A percentile compares a stretch with the other conserved stretches of the same genome.
Conservation (phyloP, 2,888 invertebrate genomes). For the Lasioglossum zephyrum region DNA sequence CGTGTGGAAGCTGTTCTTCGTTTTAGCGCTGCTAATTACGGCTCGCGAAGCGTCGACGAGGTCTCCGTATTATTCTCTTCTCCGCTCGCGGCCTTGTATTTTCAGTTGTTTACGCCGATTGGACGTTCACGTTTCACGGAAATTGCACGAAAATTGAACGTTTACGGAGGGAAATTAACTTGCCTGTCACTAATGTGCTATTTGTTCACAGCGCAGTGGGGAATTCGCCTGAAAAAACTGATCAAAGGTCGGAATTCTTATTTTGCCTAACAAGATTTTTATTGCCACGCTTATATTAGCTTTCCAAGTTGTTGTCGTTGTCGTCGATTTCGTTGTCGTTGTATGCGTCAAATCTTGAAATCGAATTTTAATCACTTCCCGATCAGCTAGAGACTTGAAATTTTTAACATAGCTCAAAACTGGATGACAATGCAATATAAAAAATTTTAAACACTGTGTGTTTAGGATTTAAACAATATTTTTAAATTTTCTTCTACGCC, state of each 20-base stretch:
- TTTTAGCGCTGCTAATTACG: constrained; percentile 7
- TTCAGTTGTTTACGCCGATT: neutral
- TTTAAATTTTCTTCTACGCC: too few relatives aligned
- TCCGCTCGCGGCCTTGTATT: neutral
- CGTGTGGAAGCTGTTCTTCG: neutral
- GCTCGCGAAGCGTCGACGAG: neutral
- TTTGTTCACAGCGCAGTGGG: neutral
- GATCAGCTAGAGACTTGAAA: too few relatives aligned
- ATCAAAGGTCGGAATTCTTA: neutral
- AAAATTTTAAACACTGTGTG: too few relatives aligned
- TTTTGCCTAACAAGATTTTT: too few relatives aligned
- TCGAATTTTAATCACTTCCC: too few relatives aligned
- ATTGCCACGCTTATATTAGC: too few relatives aligned
- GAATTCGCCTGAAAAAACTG: neutral
- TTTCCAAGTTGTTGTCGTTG: too few relatives aligned
- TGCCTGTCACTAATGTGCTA: neutral
- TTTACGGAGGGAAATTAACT: neutral
- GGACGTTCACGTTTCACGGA: neutral
- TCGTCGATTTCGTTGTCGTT: too few relatives aligned
- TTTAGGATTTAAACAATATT: too few relatives aligned
- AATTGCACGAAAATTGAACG: constrained; percentile 33
- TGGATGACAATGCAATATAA: too few relatives aligned
- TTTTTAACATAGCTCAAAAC: too few relatives aligned
- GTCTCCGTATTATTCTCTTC: neutral
- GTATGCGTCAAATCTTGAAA: too few relatives aligned